These are phyloP conservation scores for Semotilus atromaculatus DNA, from an alignment of 2,797 vertebrate genomes.

Conservation along the genomic window DNA sequence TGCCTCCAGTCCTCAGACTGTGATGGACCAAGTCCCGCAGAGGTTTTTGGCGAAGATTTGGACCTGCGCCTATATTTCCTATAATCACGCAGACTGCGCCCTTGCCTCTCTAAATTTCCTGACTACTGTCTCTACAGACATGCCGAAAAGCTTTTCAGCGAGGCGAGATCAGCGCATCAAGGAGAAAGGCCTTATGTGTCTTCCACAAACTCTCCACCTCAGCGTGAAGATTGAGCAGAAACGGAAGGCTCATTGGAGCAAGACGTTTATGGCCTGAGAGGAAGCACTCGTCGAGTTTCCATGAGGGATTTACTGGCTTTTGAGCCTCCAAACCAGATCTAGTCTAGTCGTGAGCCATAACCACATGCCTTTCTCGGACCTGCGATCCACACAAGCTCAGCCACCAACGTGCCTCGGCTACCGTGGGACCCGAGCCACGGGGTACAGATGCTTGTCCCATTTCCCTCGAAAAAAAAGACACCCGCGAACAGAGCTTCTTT, in stretches of 20 bases:
- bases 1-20: not conserved
- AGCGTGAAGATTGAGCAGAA: not conserved
- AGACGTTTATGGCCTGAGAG: not conserved
- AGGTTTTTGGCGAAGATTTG: not conserved
- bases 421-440: no score
- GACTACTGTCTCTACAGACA: not conserved
- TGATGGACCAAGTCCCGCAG: not conserved
- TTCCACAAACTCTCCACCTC: not conserved
- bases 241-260: not conserved
- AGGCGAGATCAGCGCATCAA: not conserved
- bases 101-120: not conserved
- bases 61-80: not conserved
- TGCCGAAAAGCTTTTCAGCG: not conserved
- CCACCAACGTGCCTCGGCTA: no score
- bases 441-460: no score
- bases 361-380: not conserved
- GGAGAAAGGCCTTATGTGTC: not conserved
- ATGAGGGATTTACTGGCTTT: no score
- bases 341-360: no score
- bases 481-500: no score
- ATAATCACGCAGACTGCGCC: rapidly evolving
- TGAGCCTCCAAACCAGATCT: no score
- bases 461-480: no score
- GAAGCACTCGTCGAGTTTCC: no score
- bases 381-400: no score